phyloP scores from a whole-genome alignment of 2,797 vertebrate species.

The Synanceia verrucosa region DNA sequence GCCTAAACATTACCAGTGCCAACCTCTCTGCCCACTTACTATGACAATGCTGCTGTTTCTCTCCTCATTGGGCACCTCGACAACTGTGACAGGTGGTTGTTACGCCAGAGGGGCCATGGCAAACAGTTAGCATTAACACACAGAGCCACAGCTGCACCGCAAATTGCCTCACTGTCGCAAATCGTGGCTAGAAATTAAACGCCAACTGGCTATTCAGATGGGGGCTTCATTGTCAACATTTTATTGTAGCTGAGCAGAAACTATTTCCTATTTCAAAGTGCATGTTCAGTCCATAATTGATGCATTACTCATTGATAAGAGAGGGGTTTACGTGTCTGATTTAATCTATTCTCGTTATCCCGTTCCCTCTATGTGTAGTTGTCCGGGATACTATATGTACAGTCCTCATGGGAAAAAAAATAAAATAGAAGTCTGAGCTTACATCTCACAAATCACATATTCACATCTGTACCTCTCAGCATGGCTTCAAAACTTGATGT shows the following conservation, averaged over 20 bases:
- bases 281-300: background rate
- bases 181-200: constrained; percentile 42
- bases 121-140: constrained; percentile 54
- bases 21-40: constrained; percentile 47
- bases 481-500: background rate
- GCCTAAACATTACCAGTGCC: constrained; percentile 53
- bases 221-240: constrained; percentile 24
- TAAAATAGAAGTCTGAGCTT: background rate
- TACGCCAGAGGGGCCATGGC: constrained; percentile 36
- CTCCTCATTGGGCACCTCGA: constrained; percentile 58
- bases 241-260: constrained; percentile 13
- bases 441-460: background rate
- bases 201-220: constrained; percentile 23
- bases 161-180: constrained; percentile 41
- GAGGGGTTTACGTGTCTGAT: background rate
- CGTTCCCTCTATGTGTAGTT: constrained; percentile 2
- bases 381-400: background rate
- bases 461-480: constrained; percentile 9
- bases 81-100: constrained; percentile 71
- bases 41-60: constrained; percentile 42
- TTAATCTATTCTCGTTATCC: constrained; percentile 5
- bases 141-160: constrained; percentile 42
- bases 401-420: background rate
- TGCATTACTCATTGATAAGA: background rate
- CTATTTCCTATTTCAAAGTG: too few species aligned